phyloP scores from a whole-genome alignment of 2,797 vertebrate genomes.

The Characodon lateralis region DNA sequence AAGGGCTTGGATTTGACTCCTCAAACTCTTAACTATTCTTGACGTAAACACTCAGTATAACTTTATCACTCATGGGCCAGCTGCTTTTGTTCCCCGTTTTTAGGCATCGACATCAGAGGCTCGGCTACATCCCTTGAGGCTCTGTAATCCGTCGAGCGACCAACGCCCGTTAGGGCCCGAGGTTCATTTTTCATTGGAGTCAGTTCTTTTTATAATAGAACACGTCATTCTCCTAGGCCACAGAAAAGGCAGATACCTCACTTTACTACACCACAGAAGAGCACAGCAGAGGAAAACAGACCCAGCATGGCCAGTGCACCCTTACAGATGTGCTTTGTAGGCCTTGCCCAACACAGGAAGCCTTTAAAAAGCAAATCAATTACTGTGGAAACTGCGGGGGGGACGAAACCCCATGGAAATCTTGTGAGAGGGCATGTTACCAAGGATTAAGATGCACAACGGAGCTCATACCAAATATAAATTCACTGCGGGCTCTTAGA shows the following conservation, averaged over 20 bases:
- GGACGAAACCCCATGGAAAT: conserved; percentile 69
- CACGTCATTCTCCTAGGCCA: conserved; percentile 77
- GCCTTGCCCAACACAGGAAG: conserved; percentile 74
- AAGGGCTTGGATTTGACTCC: conserved; percentile 14
- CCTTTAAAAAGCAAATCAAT: conserved; percentile 79
- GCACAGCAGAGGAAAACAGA: conserved; percentile 67
- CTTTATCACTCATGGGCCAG: conserved; percentile 53
- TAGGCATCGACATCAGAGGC: conserved; percentile 58
- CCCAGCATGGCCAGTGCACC: conserved; percentile 59
- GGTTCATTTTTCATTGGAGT: conserved; percentile 72
- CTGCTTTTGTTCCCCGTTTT: conserved; percentile 47
- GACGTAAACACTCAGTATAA: conserved; percentile 58
- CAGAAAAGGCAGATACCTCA: conserved; percentile 79
- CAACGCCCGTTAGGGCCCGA: conserved; percentile 44
- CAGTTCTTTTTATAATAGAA: conserved; percentile 78
- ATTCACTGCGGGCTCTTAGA: conserved; percentile 72
- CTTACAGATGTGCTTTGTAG: conserved; percentile 69
- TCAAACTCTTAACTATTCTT: conserved; percentile 48
- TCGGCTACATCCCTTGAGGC: conserved; percentile 49
- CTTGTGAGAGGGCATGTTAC: conserved; percentile 70
- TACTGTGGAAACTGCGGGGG: conserved; percentile 72
- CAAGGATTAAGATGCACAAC: conserved; percentile 62
- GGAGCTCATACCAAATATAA: conserved; percentile 71
- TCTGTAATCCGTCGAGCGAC: conserved; percentile 63
- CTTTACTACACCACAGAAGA: conserved; percentile 79